Conservation (phyloP, 2,797 vertebrate species). For the Paratrypauchen microcephalus region DNA sequence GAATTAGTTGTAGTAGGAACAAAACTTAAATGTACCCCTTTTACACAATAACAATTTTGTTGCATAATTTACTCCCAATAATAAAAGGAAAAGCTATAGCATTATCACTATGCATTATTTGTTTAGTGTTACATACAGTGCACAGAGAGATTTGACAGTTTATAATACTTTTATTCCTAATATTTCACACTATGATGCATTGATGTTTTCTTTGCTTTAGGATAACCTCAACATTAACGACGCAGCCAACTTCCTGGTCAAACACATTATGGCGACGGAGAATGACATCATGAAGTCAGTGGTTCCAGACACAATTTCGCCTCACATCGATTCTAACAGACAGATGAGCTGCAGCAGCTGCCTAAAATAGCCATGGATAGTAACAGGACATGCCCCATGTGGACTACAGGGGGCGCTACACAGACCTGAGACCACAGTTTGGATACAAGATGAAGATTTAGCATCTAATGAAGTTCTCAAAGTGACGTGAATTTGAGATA, state of each 20-base stretch:
- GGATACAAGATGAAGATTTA: background rate
- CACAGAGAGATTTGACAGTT: background rate
- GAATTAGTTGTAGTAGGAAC: no score
- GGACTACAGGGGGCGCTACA: conserved; percentile 25
- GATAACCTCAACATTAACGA: conserved; percentile 95
- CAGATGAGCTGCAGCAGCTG: conserved; percentile 86
- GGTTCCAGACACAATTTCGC: conserved; percentile 87
- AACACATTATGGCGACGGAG: conserved; percentile 94
- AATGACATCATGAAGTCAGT: conserved; percentile 84
- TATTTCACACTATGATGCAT: background rate
- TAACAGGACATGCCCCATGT: background rate
- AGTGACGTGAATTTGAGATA: conserved; percentile 20
- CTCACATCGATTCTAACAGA: conserved; percentile 79
- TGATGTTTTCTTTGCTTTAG: conserved; percentile 58
- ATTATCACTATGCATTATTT: no score
- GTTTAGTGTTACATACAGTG: background rate
- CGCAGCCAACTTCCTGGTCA: conserved; percentile 93
- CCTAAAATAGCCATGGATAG: conserved; percentile 77
- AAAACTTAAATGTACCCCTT: no score
- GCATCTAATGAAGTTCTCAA: conserved; percentile 5
- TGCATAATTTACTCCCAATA: no score
- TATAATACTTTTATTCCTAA: background rate
- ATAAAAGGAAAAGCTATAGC: no score
- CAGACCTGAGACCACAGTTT: background rate
- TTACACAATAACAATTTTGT: no score